phyloP scores from a whole-genome alignment of 2,113 vertebrate species.

The Arizona elegans region DNA sequence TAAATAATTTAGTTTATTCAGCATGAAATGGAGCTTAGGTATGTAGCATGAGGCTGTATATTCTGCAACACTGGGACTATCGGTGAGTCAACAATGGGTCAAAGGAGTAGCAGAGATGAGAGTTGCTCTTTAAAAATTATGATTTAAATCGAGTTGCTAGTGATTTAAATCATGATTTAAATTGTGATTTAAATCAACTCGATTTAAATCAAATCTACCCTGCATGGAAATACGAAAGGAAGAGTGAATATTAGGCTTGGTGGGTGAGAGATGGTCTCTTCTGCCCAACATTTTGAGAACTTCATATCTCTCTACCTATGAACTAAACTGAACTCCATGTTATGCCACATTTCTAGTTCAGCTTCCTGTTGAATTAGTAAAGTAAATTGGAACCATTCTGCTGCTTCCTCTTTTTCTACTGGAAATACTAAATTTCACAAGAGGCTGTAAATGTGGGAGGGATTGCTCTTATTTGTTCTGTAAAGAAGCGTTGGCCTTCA shows the following conservation, averaged over 20 bases:
- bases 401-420: neutral
- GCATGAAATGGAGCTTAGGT: too few species aligned
- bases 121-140: too few species aligned
- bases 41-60: too few species aligned
- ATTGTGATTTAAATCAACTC: too few species aligned
- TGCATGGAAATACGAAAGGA: neutral
- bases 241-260: neutral
- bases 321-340: neutral
- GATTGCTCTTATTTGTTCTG: neutral
- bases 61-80: too few species aligned
- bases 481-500: neutral
- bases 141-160: too few species aligned
- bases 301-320: neutral
- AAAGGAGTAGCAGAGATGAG: too few species aligned
- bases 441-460: neutral
- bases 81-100: too few species aligned
- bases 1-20: too few species aligned
- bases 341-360: neutral
- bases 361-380: slow-evolving; percentile 3
- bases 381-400: neutral
- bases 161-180: too few species aligned
- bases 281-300: neutral
- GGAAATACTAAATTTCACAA: neutral
- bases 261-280: neutral
- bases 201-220: too few species aligned